Percentiles rank a stretch among this genome's conserved stretches.
Conservation (phyloP, 1,140 invertebrate species). For the Zeugodacus cucurbitae region DNA sequence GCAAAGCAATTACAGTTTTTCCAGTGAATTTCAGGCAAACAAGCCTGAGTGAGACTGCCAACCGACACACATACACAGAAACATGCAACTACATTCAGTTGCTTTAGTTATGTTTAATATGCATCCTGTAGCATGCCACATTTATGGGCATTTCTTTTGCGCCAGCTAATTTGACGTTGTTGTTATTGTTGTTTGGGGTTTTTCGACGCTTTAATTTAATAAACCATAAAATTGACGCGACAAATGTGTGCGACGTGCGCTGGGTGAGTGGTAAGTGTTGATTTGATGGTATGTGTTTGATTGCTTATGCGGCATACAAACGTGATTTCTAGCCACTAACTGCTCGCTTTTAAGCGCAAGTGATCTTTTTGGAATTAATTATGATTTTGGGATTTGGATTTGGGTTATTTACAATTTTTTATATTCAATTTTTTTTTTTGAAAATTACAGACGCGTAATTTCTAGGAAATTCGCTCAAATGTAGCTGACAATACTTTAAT, state of each 20-base stretch:
- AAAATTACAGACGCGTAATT: neutral
- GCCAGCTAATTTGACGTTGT: neutral
- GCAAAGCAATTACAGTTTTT: neutral
- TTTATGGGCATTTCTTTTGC: slow-evolving; percentile 25
- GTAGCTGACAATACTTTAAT: neutral
- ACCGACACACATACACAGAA: neutral
- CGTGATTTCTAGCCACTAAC: neutral
- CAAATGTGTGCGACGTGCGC: slow-evolving; percentile 22
- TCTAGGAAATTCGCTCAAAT: slow-evolving; percentile 13
- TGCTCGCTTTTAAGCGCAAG: neutral
- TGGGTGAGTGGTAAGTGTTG: neutral
- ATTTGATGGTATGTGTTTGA: neutral
- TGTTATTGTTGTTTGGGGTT: neutral
- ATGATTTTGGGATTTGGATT: too few relatives aligned
- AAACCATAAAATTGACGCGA: slow-evolving; percentile 38
- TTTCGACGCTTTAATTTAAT: slow-evolving; percentile 35
- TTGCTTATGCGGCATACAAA: neutral
- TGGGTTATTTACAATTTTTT: neutral
- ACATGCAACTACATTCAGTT: neutral
- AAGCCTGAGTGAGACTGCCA: neutral
- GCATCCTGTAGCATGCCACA: slow-evolving; percentile 22
- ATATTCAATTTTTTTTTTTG: neutral
- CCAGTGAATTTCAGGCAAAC: neutral
- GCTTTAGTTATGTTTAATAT: slow-evolving; percentile 16
- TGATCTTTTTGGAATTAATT: neutral